A percentile compares a stretch with the other conserved stretches of the same genome.
phyloP scores from a whole-genome alignment of 2,113 vertebrate genomes.

The Triplophysa dalaica region DNA sequence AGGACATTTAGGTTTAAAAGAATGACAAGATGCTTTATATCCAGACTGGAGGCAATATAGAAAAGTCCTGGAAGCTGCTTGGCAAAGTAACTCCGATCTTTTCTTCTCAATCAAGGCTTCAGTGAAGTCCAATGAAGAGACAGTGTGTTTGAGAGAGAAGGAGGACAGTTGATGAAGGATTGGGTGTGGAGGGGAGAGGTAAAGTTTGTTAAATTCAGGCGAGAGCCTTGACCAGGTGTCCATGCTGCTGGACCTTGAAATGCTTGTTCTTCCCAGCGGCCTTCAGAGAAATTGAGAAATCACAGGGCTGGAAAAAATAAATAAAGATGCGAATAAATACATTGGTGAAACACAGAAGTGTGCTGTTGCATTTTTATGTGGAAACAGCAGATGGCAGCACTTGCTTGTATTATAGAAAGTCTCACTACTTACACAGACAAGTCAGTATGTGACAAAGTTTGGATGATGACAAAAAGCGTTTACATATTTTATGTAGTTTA shows the following conservation, averaged over 20 bases:
- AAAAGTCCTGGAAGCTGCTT: conserved; percentile 6
- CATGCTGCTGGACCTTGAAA: conserved; percentile 95
- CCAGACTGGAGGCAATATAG: neutral
- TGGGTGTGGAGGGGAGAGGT: conserved; percentile 27
- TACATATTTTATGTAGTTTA: too few relatives aligned
- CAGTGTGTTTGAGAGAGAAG: neutral
- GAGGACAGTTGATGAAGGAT: neutral
- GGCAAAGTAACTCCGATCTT: conserved; percentile 14
- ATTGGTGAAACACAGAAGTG: neutral
- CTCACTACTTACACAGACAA: neutral
- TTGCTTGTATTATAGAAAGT: neutral
- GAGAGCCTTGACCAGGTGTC: conserved; percentile 93
- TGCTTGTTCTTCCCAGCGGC: conserved; percentile 96
- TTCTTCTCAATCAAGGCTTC: conserved; percentile 10
- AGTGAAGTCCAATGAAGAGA: conserved; percentile 13
- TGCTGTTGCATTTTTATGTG: neutral
- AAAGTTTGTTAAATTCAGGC: conserved; percentile 59
- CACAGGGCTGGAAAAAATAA: conserved; percentile 83
- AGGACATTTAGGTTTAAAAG: conserved; percentile 26
- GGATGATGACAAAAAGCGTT: too few relatives aligned
- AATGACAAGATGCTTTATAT: neutral
- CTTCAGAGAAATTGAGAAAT: conserved; percentile 98
- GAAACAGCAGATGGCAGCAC: conserved; percentile 20
- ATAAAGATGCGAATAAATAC: conserved; percentile 17
- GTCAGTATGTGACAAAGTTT: too few relatives aligned